Evolutionary conservation across 2,113 vertebrate species (phyloP).

Genomic region (Siphamia tubifer): DNA sequence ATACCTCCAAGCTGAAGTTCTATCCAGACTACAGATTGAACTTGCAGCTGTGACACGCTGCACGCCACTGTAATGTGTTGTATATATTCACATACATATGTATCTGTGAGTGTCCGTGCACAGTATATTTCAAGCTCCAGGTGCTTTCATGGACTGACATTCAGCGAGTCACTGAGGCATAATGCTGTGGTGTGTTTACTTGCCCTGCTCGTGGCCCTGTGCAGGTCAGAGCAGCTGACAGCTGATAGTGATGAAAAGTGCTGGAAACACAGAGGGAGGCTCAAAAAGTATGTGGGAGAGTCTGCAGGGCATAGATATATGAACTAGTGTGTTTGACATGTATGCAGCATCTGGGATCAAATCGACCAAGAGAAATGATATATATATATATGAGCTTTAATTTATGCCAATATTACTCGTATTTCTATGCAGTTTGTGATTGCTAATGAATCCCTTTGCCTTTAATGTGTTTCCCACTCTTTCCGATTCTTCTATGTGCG

Average conservation of each 20-base stretch:
- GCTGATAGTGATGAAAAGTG: conserved; percentile 28
- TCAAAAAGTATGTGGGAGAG: not conserved
- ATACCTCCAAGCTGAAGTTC: not conserved
- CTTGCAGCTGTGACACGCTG: conserved; percentile 12
- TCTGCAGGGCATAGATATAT: not conserved
- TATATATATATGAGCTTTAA: too few species aligned
- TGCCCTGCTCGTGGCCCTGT: conserved; percentile 32
- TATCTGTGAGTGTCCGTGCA: not conserved
- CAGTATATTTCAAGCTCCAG: not conserved
- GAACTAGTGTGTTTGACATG: not conserved
- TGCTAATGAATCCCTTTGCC: too few species aligned
- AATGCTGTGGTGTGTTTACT: conserved; percentile 21
- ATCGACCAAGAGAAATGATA: not conserved
- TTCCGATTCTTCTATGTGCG: not conserved
- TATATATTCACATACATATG: not conserved
- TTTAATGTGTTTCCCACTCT: too few species aligned
- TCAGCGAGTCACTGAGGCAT: not conserved
- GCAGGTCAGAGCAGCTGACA: conserved; percentile 46
- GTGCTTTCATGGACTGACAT: conserved; percentile 5
- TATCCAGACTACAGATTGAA: not conserved
- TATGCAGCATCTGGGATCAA: not conserved
- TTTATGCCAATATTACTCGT: too few species aligned
- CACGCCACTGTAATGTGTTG: not conserved
- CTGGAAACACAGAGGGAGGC: not conserved
- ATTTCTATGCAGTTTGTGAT: too few species aligned